These are phyloP conservation scores for Gari tellinella DNA, from an alignment of 2,888 invertebrate genomes.

Conservation along the genomic window DNA sequence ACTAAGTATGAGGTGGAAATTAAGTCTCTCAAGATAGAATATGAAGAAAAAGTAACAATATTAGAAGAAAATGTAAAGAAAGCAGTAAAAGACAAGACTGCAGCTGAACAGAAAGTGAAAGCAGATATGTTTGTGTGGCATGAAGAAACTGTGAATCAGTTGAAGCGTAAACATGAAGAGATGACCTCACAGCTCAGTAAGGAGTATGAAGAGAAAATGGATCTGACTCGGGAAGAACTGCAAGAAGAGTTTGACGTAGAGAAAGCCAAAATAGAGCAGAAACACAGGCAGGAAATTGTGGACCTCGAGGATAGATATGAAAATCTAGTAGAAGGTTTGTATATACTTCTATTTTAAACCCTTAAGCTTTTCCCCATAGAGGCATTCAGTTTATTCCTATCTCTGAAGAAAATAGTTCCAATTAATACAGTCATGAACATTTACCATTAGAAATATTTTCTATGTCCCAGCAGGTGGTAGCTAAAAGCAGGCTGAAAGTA, in stretches of 20 bases:
- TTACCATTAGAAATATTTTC: too few relatives aligned
- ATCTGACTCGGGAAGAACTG: constrained; percentile 59
- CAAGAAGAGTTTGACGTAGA: constrained; percentile 68
- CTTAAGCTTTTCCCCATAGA: too few relatives aligned
- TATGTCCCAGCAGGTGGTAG: too few relatives aligned
- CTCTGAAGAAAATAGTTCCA: too few relatives aligned
- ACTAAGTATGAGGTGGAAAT: constrained; percentile 61
- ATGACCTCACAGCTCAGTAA: constrained; percentile 49
- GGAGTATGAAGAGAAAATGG: constrained; percentile 71
- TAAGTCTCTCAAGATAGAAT: constrained; percentile 27
- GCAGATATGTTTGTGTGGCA: constrained; percentile 64
- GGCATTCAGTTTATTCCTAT: too few relatives aligned
- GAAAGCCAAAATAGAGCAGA: constrained; percentile 58
- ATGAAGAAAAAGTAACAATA: constrained; percentile 42
- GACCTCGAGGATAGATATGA: constrained; percentile 76
- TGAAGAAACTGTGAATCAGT: constrained; percentile 51
- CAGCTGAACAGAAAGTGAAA: constrained; percentile 59
- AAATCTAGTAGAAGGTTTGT: constrained; percentile 73
- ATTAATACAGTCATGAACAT: too few relatives aligned
- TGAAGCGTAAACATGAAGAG: constrained; percentile 53
- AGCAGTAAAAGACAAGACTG: constrained; percentile 38
- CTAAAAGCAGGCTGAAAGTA: too few relatives aligned
- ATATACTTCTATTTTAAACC: too few relatives aligned
- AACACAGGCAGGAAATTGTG: constrained; percentile 63
- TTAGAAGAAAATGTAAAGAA: constrained; percentile 36